Evolutionary conservation across 92 coral and sea anemone genomes (phyloP), one percentile per base, ranked within the genome.

Genomic region (Phenganax subtilis): DNA sequence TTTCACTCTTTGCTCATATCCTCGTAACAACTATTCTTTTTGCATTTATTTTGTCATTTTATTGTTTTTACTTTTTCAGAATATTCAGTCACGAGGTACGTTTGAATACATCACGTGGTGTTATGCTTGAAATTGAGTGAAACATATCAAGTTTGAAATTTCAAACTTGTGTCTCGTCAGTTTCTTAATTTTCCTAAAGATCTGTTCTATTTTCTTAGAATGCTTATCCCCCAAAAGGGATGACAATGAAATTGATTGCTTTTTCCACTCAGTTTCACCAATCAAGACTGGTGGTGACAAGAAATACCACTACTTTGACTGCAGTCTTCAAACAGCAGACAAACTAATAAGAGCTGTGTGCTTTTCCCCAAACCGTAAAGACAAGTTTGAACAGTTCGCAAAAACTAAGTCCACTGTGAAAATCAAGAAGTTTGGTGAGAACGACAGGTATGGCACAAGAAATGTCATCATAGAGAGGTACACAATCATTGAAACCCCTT

Each of bases 191-290:
- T 27, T 27, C 51, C 51, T 12, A 27, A 66, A 9, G 51, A 66
- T 66, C 27, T 51, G 10, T 29, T 10, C 27, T 66, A 66, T 7
- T 27, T 66, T 66, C 72, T 66, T 27, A 66, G 72, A 66, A 66
- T 66, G 72, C 51, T 66, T 30, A 66, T 66, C 72, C 31, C 72
- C 72, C 28, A 66, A 66, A 66, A 66, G 6, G 51, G 31, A 66
- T 66, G 51, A 44, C 72, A 66, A 66, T 44, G 51, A 66, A 14
- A 66, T 25, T 29, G 51, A 66, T 66, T 66, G 72, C 72, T 66
- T 27, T 61, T 74, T 87, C 84, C 89, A 87, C 77, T 70, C 89
- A 77, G 76, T 87, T 82, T 83, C 89, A 9, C 84, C 84, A 44
- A 83, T 87, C 75, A 87, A 87, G 87, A 87, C 84, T 69, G 89